These are phyloP conservation scores for Silurus meridionalis DNA, from an alignment of 2,113 vertebrate genomes.

Conservation along the genomic window DNA sequence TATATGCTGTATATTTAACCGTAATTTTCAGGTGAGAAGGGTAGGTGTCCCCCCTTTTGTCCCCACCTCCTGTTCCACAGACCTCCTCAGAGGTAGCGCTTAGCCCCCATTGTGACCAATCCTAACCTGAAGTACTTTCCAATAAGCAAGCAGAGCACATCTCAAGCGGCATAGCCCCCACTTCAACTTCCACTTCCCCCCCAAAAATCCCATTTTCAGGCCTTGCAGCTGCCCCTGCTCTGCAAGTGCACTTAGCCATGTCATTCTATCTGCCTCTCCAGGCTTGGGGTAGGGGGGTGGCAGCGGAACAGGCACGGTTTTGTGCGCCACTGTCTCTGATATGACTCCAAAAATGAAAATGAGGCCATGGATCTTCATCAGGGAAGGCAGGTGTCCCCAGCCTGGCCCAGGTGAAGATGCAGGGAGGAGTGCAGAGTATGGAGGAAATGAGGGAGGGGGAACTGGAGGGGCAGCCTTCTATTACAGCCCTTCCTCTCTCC, in stretches of 20 bases:
- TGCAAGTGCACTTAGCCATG: constrained; percentile 76
- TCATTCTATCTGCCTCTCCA: constrained; percentile 81
- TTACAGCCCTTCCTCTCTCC: constrained; percentile 30
- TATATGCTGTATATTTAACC: not conserved
- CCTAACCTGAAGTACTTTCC: constrained; percentile 73
- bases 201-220: constrained; percentile 75
- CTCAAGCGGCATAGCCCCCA: constrained; percentile 59
- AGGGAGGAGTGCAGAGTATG: constrained; percentile 46
- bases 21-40: constrained; percentile 54
- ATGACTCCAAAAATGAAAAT: constrained; percentile 85
- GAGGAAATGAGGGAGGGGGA: constrained; percentile 48
- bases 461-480: constrained; percentile 48
- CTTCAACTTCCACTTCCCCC: constrained; percentile 66
- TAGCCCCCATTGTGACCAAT: constrained; percentile 77
- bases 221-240: constrained; percentile 76
- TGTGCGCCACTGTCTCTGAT: constrained; percentile 76
- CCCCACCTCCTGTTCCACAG: constrained; percentile 57
- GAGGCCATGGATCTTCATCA: constrained; percentile 86
- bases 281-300: constrained; percentile 53
- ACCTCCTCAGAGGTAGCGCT: constrained; percentile 70
- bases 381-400: constrained; percentile 86
- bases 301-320: constrained; percentile 70
- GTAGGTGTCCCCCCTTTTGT: constrained; percentile 55
- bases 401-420: constrained; percentile 84
- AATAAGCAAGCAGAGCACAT: constrained; percentile 39